Evolutionary conservation across 37 sponge, comb jelly and placozoan species (phyloP).

Genomic region (Dysidea cf. avara): DNA sequence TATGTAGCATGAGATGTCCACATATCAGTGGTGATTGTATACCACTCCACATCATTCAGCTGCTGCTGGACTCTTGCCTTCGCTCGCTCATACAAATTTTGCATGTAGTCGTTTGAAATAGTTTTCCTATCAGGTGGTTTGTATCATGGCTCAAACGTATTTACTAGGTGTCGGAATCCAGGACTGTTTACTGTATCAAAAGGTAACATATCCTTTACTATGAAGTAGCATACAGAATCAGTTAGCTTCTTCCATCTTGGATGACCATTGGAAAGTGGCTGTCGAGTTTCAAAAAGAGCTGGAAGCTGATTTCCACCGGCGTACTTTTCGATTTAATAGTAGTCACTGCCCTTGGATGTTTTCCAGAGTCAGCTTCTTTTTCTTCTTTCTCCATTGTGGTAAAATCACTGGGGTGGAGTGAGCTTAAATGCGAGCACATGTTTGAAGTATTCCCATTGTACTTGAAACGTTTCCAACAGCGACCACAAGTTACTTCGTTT

Average conservation of each 20-base stretch:
- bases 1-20: conserved; percentile 31
- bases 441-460: neutral
- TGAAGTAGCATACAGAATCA: too few species aligned
- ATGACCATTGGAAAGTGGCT: too few species aligned
- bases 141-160: conserved; percentile 38
- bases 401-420: too few species aligned
- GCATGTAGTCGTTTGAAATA: conserved; percentile 20
- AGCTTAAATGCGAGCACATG: neutral
- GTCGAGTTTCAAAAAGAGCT: too few species aligned
- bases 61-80: conserved; percentile 11
- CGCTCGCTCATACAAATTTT: conserved; percentile 12
- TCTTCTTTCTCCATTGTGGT: too few species aligned
- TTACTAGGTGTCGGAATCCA: conserved; percentile 25
- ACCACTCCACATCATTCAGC: neutral
- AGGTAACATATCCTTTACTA: conserved; percentile 44
- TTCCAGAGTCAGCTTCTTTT: neutral
- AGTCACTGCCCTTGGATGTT: neutral
- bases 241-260: too few species aligned
- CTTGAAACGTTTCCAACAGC: neutral
- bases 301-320: too few species aligned
- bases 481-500: neutral
- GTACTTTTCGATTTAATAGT: too few species aligned
- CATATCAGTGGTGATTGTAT: conserved; percentile 26
- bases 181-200: conserved; percentile 19
- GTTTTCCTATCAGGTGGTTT: conserved; percentile 14